A percentile compares a stretch with the other conserved stretches of the same genome.
Conservation (phyloP, 2,797 vertebrate species). For the Bucorvus abyssinicus region DNA sequence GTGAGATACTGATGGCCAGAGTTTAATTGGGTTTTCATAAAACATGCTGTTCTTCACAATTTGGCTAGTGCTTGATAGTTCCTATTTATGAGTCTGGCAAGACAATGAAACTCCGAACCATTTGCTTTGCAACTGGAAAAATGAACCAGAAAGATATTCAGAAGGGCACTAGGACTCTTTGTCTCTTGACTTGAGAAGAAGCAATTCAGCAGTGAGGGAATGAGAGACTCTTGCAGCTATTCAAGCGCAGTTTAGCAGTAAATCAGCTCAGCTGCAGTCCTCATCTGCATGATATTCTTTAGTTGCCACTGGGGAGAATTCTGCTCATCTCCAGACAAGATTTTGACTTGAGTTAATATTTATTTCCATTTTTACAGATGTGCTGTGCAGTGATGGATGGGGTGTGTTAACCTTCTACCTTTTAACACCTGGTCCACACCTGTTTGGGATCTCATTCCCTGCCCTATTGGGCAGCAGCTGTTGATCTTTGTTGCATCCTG, state of each 20-base stretch:
- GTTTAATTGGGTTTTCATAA: constrained; percentile 65
- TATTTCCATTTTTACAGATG: constrained; percentile 48
- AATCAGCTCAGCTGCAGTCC: constrained; percentile 49
- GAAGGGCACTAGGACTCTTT: not conserved
- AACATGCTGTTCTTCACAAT: constrained; percentile 57
- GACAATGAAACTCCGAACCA: constrained; percentile 35
- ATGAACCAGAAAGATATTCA: not conserved
- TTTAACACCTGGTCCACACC: constrained; percentile 59
- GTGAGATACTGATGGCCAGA: not conserved
- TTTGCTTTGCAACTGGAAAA: constrained; percentile 53
- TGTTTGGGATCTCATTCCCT: constrained; percentile 42
- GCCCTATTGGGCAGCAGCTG: constrained; percentile 22
- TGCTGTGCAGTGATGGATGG: constrained; percentile 54
- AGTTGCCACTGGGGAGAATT: constrained; percentile 25
- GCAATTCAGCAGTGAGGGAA: not conserved
- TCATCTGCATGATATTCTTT: constrained; percentile 15
- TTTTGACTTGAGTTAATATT: constrained; percentile 28
- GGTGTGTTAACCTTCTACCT: constrained; percentile 31
- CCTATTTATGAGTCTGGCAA: constrained; percentile 62
- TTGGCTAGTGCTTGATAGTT: constrained; percentile 8
- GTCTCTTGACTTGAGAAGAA: not conserved
- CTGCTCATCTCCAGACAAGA: constrained; percentile 51
- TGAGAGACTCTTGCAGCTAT: not conserved
- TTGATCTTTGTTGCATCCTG: constrained; percentile 33
- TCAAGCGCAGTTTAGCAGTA: constrained; percentile 27